A percentile compares a stretch with the other conserved stretches of the same genome.
Conservation (phyloP, 1,140 invertebrate species). For the Druon quercuslanigerum region DNA sequence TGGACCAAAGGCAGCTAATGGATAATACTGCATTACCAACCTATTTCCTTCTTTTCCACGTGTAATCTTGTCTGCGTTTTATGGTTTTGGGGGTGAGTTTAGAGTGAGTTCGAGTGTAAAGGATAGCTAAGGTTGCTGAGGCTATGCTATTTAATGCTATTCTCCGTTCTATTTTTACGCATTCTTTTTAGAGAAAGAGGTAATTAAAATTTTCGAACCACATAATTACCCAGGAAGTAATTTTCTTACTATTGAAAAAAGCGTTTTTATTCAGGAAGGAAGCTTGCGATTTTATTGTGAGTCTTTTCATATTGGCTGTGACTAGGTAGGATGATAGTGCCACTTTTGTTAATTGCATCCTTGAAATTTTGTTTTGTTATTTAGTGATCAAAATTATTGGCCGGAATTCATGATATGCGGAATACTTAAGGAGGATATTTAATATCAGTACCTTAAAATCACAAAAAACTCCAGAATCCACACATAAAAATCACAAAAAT, state of each 20-base stretch:
- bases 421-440: too few relatives aligned
- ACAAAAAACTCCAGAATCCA: too few relatives aligned
- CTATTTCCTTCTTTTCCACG: not conserved
- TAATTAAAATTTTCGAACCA: constrained; percentile 14
- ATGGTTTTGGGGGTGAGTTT: constrained; percentile 13
- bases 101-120: not conserved
- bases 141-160: constrained; percentile 6
- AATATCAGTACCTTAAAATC: too few relatives aligned
- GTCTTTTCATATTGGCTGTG: too few relatives aligned
- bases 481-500: too few relatives aligned
- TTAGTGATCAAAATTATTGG: too few relatives aligned
- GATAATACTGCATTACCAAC: constrained; percentile 18
- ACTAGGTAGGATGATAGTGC: too few relatives aligned
- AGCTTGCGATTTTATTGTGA: too few relatives aligned
- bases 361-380: too few relatives aligned
- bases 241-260: not conserved
- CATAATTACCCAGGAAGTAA: not conserved
- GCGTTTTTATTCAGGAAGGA: not conserved
- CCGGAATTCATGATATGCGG: too few relatives aligned
- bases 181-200: not conserved
- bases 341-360: too few relatives aligned
- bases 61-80: constrained; percentile 21
- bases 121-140: constrained; percentile 7
- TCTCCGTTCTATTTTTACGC: not conserved
- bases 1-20: constrained; percentile 19